Evolutionary conservation across 2,888 invertebrate genomes (phyloP).

Genomic region (Melinopterus prodromus): DNA sequence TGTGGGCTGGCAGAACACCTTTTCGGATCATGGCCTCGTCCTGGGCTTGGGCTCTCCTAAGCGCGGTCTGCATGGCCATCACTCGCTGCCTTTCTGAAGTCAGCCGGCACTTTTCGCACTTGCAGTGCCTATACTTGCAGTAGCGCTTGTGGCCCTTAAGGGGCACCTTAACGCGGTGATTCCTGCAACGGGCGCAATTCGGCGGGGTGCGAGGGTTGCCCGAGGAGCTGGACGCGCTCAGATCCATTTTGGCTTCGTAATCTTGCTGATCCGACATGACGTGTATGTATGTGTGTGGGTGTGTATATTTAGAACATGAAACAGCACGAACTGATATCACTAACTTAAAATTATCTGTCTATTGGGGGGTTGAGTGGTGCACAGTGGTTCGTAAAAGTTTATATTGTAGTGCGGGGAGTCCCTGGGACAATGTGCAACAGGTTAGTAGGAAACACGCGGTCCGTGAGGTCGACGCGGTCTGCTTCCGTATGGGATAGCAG

Average conservation of each 20-base stretch:
- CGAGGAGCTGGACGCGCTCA: slow-evolving; percentile 66
- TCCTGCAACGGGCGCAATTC: slow-evolving; percentile 91
- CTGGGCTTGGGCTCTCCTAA: slow-evolving; percentile 84
- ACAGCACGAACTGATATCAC: not conserved
- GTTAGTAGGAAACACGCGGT: slow-evolving; percentile 29
- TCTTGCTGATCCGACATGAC: slow-evolving; percentile 64
- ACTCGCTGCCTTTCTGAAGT: slow-evolving; percentile 88
- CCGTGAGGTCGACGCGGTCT: slow-evolving; percentile 9
- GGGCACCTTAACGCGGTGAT: slow-evolving; percentile 88
- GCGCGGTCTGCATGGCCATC: slow-evolving; percentile 89
- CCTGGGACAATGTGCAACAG: slow-evolving; percentile 35
- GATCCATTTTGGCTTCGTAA: slow-evolving; percentile 64
- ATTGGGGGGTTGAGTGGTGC: slow-evolving; percentile 8
- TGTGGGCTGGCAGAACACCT: slow-evolving; percentile 55
- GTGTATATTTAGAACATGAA: slow-evolving; percentile 9
- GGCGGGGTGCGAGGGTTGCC: slow-evolving; percentile 80
- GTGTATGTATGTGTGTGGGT: not conserved
- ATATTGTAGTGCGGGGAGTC: slow-evolving; percentile 19
- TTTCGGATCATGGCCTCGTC: slow-evolving; percentile 71
- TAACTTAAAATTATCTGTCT: not conserved
- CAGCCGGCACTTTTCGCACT: slow-evolving; percentile 85
- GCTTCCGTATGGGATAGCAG: not conserved
- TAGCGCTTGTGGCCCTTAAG: slow-evolving; percentile 93
- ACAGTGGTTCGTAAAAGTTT: slow-evolving; percentile 13
- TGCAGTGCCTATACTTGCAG: slow-evolving; percentile 85